Evolutionary conservation across 2,113 vertebrate species (phyloP).

Genomic region (Dermatemys mawii): DNA sequence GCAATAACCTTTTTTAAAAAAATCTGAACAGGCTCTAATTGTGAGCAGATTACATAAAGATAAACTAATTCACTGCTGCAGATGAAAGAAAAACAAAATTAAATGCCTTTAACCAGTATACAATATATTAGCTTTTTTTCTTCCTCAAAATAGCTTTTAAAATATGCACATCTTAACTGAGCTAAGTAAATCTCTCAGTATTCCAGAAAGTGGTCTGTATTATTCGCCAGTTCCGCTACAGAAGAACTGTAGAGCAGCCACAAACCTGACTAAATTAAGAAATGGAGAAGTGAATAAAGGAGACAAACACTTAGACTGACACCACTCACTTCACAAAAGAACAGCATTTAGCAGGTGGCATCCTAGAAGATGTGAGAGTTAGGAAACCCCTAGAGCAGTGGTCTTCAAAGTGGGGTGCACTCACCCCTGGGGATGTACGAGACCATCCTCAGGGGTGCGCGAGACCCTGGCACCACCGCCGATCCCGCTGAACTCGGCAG

Average conservation of each 20-base stretch:
- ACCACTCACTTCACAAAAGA: not conserved
- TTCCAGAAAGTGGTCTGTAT: not conserved
- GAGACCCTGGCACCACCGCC: too few relatives aligned
- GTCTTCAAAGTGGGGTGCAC: too few relatives aligned
- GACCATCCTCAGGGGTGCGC: too few relatives aligned
- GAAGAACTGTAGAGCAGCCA: fast-evolving
- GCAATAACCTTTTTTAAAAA: not conserved
- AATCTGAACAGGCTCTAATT: not conserved
- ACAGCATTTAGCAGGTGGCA: not conserved
- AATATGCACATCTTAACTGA: not conserved
- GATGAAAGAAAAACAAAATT: not conserved
- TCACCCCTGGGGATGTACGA: too few relatives aligned
- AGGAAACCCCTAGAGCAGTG: not conserved
- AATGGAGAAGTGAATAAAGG: fast-evolving
- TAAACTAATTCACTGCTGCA: not conserved
- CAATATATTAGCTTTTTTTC: not conserved
- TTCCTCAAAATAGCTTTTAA: not conserved
- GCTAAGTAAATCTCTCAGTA: not conserved
- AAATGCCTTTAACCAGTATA: not conserved
- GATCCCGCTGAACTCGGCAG: too few relatives aligned
- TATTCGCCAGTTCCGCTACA: not conserved
- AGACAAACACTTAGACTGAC: not conserved
- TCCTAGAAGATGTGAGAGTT: not conserved
- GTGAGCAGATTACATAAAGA: not conserved
- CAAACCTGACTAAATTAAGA: not conserved